These are phyloP conservation scores for Myzus persicae DNA, from an alignment of 1,140 invertebrate species.

Conservation along the genomic window DNA sequence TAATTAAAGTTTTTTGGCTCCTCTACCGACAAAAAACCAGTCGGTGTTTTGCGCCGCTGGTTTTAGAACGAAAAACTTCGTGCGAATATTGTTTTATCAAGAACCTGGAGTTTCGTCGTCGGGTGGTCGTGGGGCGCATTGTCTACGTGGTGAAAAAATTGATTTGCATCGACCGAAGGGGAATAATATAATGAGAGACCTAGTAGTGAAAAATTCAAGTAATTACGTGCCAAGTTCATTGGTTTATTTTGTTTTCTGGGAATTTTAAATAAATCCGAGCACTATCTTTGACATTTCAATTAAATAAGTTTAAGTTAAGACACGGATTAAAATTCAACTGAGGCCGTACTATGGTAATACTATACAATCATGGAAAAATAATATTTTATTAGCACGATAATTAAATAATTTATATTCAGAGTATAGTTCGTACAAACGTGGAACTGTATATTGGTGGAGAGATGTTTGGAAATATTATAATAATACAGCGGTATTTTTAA, in stretches of 20 bases:
- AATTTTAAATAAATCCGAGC: not conserved
- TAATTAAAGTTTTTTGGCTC: slow-evolving; percentile 55
- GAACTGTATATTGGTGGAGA: not conserved
- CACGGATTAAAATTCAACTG: slow-evolving; percentile 2
- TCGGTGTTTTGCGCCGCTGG: not conserved
- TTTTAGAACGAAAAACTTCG: slow-evolving; percentile 32
- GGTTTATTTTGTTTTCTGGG: not conserved
- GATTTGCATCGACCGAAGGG: not conserved
- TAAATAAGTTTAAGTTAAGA: slow-evolving; percentile 21
- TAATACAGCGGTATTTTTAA: not conserved
- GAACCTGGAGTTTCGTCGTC: not conserved
- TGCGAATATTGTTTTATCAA: slow-evolving; percentile 45
- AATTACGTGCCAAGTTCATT: slow-evolving; percentile 36
- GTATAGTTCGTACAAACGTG: not conserved
- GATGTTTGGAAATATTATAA: not conserved
- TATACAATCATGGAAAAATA: not conserved
- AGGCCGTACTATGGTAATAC: not conserved
- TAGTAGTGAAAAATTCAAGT: not conserved
- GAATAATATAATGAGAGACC: not conserved
- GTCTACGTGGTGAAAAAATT: slow-evolving; percentile 16
- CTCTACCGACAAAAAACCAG: slow-evolving; percentile 32
- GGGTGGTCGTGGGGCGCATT: not conserved
- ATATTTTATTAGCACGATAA: slow-evolving; percentile 27
- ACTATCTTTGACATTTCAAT: slow-evolving; percentile 41
- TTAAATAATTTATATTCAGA: slow-evolving; percentile 32